Percentiles rank a stretch among this genome's conserved stretches.
phyloP scores from a whole-genome alignment of 2,797 vertebrate species.

The Hozukius guyotensis region DNA sequence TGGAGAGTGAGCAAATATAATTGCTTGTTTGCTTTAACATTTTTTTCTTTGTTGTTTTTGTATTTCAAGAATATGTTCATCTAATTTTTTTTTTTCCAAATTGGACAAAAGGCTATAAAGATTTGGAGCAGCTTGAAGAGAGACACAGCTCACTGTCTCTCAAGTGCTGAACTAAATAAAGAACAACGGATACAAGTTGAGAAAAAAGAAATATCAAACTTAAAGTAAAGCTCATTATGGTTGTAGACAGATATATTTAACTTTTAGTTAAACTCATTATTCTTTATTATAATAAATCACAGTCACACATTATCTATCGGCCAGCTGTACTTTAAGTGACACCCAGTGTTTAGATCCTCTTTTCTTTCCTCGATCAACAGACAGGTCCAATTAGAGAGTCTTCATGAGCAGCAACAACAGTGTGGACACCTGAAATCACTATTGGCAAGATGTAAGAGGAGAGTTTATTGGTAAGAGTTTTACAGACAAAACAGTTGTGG shows the following conservation, averaged over 20 bases:
- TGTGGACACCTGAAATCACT: slow-evolving; percentile 63
- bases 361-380: slow-evolving; percentile 23
- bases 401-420: slow-evolving; percentile 54
- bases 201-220: background rate
- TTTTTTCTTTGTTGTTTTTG: slow-evolving; percentile 67
- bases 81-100: slow-evolving; percentile 1
- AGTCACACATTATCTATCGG: background rate
- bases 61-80: slow-evolving; percentile 43
- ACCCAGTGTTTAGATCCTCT: background rate
- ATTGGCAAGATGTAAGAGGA: slow-evolving; percentile 44
- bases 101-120: slow-evolving; percentile 28
- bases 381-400: slow-evolving; percentile 64
- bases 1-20: slow-evolving; percentile 80
- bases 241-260: background rate
- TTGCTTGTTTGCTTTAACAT: slow-evolving; percentile 82
- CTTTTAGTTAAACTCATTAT: background rate
- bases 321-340: slow-evolving; percentile 2
- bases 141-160: background rate
- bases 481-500: slow-evolving; percentile 36
- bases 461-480: slow-evolving; percentile 51
- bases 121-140: slow-evolving; percentile 5
- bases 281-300: background rate
- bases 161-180: background rate
- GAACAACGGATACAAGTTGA: background rate
- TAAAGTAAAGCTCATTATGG: slow-evolving; percentile 11